Evolutionary conservation across 2,797 vertebrate genomes (phyloP), one percentile per base, ranked within the genome.

Genomic region (Myripristis jacobus): DNA sequence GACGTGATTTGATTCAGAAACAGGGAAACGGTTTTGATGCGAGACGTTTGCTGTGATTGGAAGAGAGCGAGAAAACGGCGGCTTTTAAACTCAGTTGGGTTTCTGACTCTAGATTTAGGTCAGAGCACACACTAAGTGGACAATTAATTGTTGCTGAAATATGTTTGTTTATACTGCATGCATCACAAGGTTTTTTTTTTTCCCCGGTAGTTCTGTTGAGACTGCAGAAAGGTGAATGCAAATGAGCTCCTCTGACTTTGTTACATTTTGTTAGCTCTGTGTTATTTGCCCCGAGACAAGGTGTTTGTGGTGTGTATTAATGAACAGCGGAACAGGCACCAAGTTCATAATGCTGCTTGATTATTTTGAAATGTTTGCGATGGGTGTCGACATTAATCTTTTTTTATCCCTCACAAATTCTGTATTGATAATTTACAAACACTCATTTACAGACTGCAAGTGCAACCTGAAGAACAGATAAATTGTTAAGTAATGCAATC

Each of bases 1-100:
- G 77, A 87, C 59, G 75, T 87, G 86, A 87, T 87, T 82, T 60
- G 83, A 70, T 80, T 89, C 71, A 74, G 78, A 87, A 88, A 63
- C 6, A 3, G n/a, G 57, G 44, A 27, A 71, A 57, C 62, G 6
- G 69, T 65, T 64, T 41, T 36, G 57, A 53, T 47, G 68, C 3
- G 25, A 73, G 71, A 71, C 48, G 66, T 68, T 73, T n/a, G 1
- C n/a, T 44, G 73, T 79, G 80, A 87, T 74, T 80, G 70, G 63
- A 70, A 72, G 78, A 81, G 68, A 66, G 53, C 46, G 46, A 70
- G 69, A 77, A 77, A 66, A 59, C 50, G 51, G 77, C 54, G 80
- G 75, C 73, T 81, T 83, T 77, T 75, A 78, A 70, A 70, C 79
- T 78, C 85, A 72, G 74, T 71, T 71, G 73, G 79, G 57, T 62